Evolutionary conservation across 2,888 invertebrate genomes (phyloP), one percentile per base, ranked within the genome.

Genomic region (Blastobasis adustella): DNA sequence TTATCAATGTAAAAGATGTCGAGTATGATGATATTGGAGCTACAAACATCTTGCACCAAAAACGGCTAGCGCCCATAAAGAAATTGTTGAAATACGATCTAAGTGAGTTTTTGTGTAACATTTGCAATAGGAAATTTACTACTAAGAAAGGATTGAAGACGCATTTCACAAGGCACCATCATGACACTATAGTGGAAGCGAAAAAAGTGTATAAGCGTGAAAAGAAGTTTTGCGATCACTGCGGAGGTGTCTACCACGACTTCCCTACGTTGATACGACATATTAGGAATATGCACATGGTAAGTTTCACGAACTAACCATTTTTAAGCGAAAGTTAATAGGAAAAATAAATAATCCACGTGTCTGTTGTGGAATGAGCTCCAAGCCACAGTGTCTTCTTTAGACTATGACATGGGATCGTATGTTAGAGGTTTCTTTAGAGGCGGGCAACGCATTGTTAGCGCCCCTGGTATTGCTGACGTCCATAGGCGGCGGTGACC

Each of bases 111-210:
- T 60, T 65, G 39, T 86, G 85, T 51, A 73, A 76, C 53, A 62
- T 74, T 52, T 86, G 86, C 53, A 49, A 76, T 3, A 77, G 60
- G 49, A 62, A 63, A 36, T 83, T 72, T 53, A 54, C 57, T 6
- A 64, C 49, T 36, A n/a, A 56, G 0, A 61, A 47, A 51, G 62
- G 52, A 53, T 41, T 43, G 64, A 8, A 65, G 66, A 58, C 70
- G 10, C 86, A 86, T 61, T 66, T 70, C 3, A 44, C 51, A 0
- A 73, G 58, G 48, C 37, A 41, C 1, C 85, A 84, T 59, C 63
- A 69, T 1, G 59, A 69, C 5, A 74, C 59, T 56, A 61, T 66
- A 23, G 56, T 59, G 6, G 46, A 53, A 38, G 41, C 52, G 0
- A 57, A 55, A 40, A 49, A 10, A 7, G 49, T 5, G 37, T 9